These are phyloP conservation scores for Glaucomys volans DNA, from an alignment of 2,113 vertebrate genomes.

Conservation along the genomic window DNA sequence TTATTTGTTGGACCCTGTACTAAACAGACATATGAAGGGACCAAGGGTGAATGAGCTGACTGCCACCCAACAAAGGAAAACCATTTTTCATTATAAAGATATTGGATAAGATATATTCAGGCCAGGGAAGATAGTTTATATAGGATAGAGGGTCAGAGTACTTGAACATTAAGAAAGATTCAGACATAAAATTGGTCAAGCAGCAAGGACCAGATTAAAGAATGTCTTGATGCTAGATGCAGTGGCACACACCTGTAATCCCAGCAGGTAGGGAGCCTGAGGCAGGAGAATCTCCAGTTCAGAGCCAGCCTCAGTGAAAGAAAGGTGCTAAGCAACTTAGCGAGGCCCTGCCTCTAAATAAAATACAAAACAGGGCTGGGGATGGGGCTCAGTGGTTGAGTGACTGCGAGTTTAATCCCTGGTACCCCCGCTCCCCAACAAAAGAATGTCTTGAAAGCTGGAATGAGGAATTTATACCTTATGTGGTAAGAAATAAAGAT, in stretches of 20 bases:
- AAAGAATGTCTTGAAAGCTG: not conserved
- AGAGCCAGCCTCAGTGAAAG: too few relatives aligned
- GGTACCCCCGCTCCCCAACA: too few relatives aligned
- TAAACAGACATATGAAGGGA: not conserved
- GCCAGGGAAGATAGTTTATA: not conserved
- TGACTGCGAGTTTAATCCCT: too few relatives aligned
- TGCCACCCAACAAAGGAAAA: not conserved
- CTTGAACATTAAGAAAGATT: not conserved
- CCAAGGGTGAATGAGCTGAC: not conserved
- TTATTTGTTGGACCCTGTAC: not conserved
- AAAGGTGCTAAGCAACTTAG: too few relatives aligned
- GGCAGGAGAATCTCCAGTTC: too few relatives aligned
- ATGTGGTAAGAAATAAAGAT: not conserved
- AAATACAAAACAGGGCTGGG: too few relatives aligned
- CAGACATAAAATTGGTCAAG: conserved; percentile 26
- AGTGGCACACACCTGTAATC: too few relatives aligned
- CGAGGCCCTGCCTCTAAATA: too few relatives aligned
- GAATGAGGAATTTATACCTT: not conserved
- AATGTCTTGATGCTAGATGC: not conserved
- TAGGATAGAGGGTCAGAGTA: not conserved
- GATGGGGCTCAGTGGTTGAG: too few relatives aligned
- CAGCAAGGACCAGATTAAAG: not conserved
- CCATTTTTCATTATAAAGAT: not conserved
- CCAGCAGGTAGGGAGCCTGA: too few relatives aligned
- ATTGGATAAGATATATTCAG: not conserved